phyloP scores from a whole-genome alignment of 2,113 vertebrate genomes.

The Bucco capensis region DNA sequence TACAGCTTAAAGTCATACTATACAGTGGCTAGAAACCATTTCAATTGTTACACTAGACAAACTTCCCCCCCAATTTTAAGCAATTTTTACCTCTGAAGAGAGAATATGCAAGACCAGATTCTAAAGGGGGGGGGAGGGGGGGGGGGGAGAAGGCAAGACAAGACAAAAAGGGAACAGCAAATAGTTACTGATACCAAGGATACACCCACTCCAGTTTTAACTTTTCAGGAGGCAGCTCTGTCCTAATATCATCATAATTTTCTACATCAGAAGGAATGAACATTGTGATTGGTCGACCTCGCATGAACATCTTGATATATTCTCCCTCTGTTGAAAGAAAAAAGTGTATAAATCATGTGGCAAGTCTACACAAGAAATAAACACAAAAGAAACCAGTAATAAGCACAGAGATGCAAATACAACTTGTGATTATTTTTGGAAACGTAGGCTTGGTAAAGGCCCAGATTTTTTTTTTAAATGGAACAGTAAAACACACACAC shows the following conservation, averaged over 20 bases:
- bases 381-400: not conserved
- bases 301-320: slow-evolving; percentile 98
- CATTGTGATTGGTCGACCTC: slow-evolving; percentile 98
- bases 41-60: not conserved
- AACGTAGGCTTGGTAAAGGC: not conserved
- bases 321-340: slow-evolving; percentile 89
- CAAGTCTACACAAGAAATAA: slow-evolving; percentile 11
- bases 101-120: not conserved
- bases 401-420: not conserved
- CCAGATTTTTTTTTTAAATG: not conserved
- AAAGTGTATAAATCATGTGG: not conserved
- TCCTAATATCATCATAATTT: slow-evolving; percentile 89
- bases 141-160: not conserved
- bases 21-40: not conserved
- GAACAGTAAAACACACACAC: not conserved
- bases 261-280: slow-evolving; percentile 94
- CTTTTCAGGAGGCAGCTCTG: slow-evolving; percentile 90
- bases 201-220: slow-evolving; percentile 99
- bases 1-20: not conserved
- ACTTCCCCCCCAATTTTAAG: not conserved
- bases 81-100: not conserved
- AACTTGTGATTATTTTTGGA: not conserved
- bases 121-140: not conserved
- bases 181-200: slow-evolving; percentile 77
- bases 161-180: not conserved